Base-by-base conservation (phyloP, 2,113 vertebrate species). In the Hirundichthys speculiger region DNA sequence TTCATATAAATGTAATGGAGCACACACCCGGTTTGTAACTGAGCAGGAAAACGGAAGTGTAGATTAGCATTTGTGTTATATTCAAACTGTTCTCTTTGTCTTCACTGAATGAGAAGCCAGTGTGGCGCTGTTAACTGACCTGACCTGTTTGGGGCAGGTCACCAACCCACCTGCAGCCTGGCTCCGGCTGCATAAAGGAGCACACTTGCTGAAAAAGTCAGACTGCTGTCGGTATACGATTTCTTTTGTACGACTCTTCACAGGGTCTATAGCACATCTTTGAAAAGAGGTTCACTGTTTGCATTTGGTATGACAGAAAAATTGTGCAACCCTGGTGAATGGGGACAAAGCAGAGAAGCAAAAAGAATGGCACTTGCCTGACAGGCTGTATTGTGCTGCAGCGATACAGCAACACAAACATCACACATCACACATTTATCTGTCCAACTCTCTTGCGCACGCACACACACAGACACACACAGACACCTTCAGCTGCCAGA, bases 321-420 rank as follows among this genome's bases (percentile, higher is more conserved):
- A 69, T 65, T 73, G 77, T 72, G 64, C 14, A 8, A 78, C 66
- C 50, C 41, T 58, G 30, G 40, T 62, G 67, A 84, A 76, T 22
- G 60, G 65, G 58, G 53, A 85, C 73, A 70, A 78, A 81, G 75
- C 72, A 40, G 73, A 62, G 64, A 43, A 58, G 55, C 48, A 46
- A 77, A 77, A 73, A 68, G 61, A 77, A 68, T 46, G 65, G 8
- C 54, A 69, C 55, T 64, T 77, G 65, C 45, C 43, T 69, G 77
- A 79, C 71, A 55, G 73, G 74, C 82, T 79, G 55, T 48, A 73
- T 80, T 81, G 56, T 79, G 72, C 52, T 71, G 71, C 71, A 58
- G 53, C 38, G 24, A 77, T 63, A 79, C 71, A 62, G 30, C 73
- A 18, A 59, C 63, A 71, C 71, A 67, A 79, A 73, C 71, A 75